Evolutionary conservation across 2,797 vertebrate genomes (phyloP).

Genomic region (Hydrocynus forskahlii): DNA sequence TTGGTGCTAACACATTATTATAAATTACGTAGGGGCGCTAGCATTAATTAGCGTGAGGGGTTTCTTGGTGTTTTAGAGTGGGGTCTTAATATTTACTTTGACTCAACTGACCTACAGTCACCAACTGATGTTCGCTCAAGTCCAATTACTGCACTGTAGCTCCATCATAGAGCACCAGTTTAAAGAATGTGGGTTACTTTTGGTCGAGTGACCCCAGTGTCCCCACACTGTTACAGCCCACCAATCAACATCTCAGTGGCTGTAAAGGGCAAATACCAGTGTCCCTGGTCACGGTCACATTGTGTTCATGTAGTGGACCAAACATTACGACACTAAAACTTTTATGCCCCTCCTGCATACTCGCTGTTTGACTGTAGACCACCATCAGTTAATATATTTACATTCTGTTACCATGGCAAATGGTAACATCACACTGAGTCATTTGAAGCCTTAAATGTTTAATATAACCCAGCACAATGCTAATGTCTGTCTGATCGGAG

Average conservation of each 20-base stretch:
- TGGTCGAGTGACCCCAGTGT: not conserved
- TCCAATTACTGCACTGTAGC: not conserved
- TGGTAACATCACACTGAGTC: not conserved
- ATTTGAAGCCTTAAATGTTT: no score
- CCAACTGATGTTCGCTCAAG: no score
- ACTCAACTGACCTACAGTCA: no score
- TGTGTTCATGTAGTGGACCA: not conserved
- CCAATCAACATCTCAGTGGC: not conserved
- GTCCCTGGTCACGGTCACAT: not conserved
- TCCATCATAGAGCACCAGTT: not conserved
- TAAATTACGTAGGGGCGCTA: no score
- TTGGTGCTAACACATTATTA: no score
- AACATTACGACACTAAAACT: not conserved
- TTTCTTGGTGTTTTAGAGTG: no score
- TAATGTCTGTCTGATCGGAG: no score
- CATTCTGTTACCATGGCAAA: not conserved
- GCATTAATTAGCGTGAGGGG: no score
- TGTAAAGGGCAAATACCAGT: not conserved
- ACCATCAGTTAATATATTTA: not conserved
- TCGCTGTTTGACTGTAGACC: not conserved
- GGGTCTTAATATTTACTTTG: no score
- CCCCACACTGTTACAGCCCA: not conserved
- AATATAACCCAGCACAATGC: no score
- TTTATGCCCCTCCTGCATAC: not conserved
- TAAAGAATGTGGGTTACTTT: not conserved